These are phyloP conservation scores for Lasioglossum albipes DNA, from an alignment of 1,140 invertebrate species.

Conservation along the genomic window DNA sequence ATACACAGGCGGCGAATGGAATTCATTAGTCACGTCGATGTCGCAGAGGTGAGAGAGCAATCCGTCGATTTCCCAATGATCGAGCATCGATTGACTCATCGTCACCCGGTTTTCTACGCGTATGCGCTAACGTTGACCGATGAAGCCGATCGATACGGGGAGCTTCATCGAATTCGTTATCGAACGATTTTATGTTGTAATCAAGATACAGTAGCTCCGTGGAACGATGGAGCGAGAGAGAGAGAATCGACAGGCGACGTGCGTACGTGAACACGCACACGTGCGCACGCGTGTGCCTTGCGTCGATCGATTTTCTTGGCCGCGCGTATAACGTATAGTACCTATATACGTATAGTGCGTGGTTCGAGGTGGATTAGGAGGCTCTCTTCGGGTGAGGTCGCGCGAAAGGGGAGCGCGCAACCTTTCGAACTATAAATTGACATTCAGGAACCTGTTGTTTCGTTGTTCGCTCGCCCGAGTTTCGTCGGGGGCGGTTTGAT, in stretches of 20 bases:
- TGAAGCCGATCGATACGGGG: background rate
- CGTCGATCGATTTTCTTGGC: conserved; percentile 45
- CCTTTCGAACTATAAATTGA: conserved; percentile 22
- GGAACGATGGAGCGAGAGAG: background rate
- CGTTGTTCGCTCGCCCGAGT: too few relatives aligned
- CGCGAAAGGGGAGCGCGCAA: conserved; percentile 21
- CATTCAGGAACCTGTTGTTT: conserved; percentile 26
- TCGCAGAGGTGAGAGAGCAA: too few relatives aligned
- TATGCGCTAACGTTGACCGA: background rate
- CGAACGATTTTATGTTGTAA: background rate
- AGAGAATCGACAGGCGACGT: background rate
- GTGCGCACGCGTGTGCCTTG: conserved; percentile 31
- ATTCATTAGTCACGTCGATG: background rate
- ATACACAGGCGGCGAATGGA: background rate
- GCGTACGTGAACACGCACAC: conserved; percentile 40
- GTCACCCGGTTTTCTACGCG: background rate
- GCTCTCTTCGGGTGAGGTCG: conserved; percentile 15
- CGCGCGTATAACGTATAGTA: background rate
- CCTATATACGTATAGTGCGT: background rate
- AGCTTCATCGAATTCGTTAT: conserved; percentile 8
- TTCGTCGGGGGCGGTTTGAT: too few relatives aligned
- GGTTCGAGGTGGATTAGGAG: conserved; percentile 36
- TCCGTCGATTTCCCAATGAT: background rate
- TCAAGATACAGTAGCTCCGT: conserved; percentile 10
- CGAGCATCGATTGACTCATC: background rate